Evolutionary conservation across 2,888 invertebrate species (phyloP).

Genomic region (Celastrina argiolus): DNA sequence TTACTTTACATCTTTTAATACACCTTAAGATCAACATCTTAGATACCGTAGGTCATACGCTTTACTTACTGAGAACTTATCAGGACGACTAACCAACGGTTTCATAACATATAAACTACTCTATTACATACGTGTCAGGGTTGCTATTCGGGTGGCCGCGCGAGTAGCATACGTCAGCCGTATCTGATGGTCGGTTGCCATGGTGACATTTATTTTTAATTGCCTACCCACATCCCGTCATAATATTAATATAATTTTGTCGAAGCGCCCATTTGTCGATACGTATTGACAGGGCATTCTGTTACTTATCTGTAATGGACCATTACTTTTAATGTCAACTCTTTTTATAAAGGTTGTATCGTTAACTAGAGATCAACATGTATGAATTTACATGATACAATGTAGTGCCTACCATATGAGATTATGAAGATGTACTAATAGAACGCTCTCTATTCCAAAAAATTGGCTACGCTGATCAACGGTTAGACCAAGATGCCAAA

Average conservation of each 20-base stretch:
- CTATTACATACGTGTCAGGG: background rate
- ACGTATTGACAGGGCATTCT: background rate
- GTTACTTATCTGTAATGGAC: background rate
- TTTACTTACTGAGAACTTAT: background rate
- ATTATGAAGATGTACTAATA: no score
- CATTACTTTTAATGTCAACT: background rate
- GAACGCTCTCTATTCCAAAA: no score
- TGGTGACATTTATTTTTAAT: conserved; percentile 27
- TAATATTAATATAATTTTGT: conserved; percentile 7
- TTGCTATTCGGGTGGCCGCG: conserved; percentile 34
- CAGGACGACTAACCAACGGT: background rate
- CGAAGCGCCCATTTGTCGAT: background rate
- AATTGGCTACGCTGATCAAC: no score
- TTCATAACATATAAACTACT: background rate
- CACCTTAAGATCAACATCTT: conserved; percentile 4
- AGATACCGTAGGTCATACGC: conserved; percentile 8
- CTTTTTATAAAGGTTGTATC: background rate
- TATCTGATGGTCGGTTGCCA: conserved; percentile 32
- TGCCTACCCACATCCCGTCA: conserved; percentile 9
- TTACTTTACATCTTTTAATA: conserved; percentile 20
- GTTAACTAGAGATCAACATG: background rate
- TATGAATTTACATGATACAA: no score
- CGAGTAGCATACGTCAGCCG: conserved; percentile 42
- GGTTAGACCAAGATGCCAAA: no score
- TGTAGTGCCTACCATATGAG: no score